Conservation (phyloP, 2,888 invertebrate species). For the Metallyticus violacea region DNA sequence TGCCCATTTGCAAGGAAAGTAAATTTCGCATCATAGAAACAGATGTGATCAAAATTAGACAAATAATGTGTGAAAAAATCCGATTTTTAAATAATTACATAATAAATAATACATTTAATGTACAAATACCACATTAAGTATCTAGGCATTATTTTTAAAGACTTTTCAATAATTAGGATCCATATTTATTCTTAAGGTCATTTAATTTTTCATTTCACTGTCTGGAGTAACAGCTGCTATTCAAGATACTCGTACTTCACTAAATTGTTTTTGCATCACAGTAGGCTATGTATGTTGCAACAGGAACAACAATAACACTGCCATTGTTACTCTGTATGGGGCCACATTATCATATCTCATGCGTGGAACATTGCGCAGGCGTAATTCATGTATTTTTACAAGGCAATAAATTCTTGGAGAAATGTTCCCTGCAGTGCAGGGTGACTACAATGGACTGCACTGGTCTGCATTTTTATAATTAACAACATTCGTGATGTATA, state of each 20-base stretch:
- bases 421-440: not conserved
- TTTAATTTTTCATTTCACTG: too few relatives aligned
- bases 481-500: not conserved
- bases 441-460: not conserved
- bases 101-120: too few relatives aligned
- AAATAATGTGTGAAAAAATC: too few relatives aligned
- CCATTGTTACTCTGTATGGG: not conserved
- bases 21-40: too few relatives aligned
- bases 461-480: not conserved
- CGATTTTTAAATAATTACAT: too few relatives aligned
- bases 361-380: not conserved
- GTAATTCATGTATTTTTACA: not conserved
- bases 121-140: too few relatives aligned
- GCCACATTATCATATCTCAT: not conserved
- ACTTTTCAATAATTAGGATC: too few relatives aligned
- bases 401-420: not conserved
- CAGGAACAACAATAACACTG: not conserved
- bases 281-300: not conserved
- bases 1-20: too few relatives aligned
- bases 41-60: too few relatives aligned
- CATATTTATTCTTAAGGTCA: too few relatives aligned
- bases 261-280: not conserved
- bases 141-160: too few relatives aligned
- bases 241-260: not conserved
- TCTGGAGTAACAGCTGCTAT: not conserved